Evolutionary conservation across 2,113 vertebrate genomes (phyloP), one percentile per base, ranked within the genome.

Genomic region (Maccullochella peelii): DNA sequence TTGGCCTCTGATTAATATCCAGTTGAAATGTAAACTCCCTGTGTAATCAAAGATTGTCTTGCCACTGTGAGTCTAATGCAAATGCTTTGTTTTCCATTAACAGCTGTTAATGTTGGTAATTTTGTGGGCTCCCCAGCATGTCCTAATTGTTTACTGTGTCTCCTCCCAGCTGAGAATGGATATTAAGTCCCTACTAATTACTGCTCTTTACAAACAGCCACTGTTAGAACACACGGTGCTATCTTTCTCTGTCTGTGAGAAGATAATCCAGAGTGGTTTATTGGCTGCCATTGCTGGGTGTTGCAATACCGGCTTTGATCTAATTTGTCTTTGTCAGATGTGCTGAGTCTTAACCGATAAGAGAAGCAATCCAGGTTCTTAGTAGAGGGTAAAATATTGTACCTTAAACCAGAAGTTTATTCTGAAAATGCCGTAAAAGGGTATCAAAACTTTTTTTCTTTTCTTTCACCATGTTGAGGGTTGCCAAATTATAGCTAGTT

Each of bases 121-220:
- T 86, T 68, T 42, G 36, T 49, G 59, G n/a, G 27, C 42, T 85
- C 55, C 81, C 72, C 85, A 47, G 71, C 75, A 14, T 5, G 77
- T 73, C 73, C 58, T 91, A 91, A 92, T 91, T 89, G 66, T 79
- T 83, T 61, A 82, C 89, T 89, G 87, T 88, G 55, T 88, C 74
- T 86, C 80, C 78, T 87, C 86, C 82, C 85, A 80, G 81, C 86
- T 81, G 83, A 87, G 81, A 71, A 79, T 73, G 77, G 69, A 91
- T 85, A 90, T 84, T 85, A 88, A 89, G 50, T 78, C 73, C 59
- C 47, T 3, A 3, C 85, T 94, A 94, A 94, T 93, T 92, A 88
- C 73, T 54, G 65, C 50, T 86, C 59, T 78, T 61, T 74, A 63
- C 67, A 54, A 52, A 50, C 77, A 67, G 82, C 84, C 18, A 15